Conservation (phyloP, 2,888 invertebrate species). For the Apocheima hispidaria region DNA sequence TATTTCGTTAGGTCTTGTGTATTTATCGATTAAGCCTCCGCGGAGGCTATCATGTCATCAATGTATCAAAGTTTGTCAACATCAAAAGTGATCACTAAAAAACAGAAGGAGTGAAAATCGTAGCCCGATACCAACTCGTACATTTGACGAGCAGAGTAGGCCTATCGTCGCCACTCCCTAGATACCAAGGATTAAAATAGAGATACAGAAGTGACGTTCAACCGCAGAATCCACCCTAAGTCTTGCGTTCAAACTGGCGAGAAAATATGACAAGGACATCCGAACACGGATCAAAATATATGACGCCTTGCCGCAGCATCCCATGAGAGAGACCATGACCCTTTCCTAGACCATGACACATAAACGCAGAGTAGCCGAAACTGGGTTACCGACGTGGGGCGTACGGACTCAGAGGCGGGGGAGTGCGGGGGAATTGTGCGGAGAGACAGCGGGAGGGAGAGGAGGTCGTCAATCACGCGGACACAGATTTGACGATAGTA, state of each 20-base stretch:
- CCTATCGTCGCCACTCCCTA: too few species aligned
- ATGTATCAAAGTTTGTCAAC: too few species aligned
- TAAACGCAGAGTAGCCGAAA: constrained; percentile 36
- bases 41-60: too few species aligned
- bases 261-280: constrained; percentile 1
- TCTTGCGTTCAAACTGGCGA: background rate
- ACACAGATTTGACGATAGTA: constrained; percentile 10
- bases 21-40: too few species aligned
- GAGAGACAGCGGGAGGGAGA: constrained; percentile 4
- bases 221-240: background rate
- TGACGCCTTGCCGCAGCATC: constrained; percentile 14
- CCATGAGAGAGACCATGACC: constrained; percentile 29
- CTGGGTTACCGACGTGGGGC: constrained; percentile 37
- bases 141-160: too few species aligned
- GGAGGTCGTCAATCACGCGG: constrained; percentile 48
- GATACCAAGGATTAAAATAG: too few species aligned
- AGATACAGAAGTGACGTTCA: background rate
- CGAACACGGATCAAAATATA: constrained; percentile 7
- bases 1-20: too few species aligned
- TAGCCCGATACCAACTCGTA: too few species aligned
- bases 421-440: background rate
- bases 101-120: too few species aligned
- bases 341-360: constrained; percentile 40
- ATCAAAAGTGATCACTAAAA: too few species aligned
- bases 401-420: constrained; percentile 9